Percentiles rank a stretch among this genome's conserved stretches.
These are phyloP conservation scores for Diachasmimorpha longicaudata DNA, from an alignment of 1,140 invertebrate species.

Conservation along the genomic window DNA sequence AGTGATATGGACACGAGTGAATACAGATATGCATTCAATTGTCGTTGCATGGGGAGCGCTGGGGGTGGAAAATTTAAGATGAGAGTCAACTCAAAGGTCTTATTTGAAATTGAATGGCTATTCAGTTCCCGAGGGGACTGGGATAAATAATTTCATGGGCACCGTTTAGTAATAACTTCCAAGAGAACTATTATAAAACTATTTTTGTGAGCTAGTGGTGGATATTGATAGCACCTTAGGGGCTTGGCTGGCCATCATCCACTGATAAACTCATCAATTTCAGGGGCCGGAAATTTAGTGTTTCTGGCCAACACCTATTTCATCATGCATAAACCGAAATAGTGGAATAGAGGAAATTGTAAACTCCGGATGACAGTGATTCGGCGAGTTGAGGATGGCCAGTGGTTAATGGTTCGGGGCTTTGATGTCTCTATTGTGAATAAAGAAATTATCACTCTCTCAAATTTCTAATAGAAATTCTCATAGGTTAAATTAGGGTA, in stretches of 20 bases:
- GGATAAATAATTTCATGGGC: too few species aligned
- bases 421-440: background rate
- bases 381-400: background rate
- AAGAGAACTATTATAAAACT: too few species aligned
- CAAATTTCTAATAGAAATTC: too few species aligned
- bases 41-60: background rate
- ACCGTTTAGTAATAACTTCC: too few species aligned
- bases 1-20: background rate
- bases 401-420: background rate
- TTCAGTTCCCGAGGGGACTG: too few species aligned
- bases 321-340: constrained; percentile 4
- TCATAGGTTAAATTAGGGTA: too few species aligned
- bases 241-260: background rate
- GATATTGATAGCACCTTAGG: background rate
- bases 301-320: background rate
- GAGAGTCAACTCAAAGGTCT: too few species aligned
- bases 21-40: background rate
- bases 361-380: background rate
- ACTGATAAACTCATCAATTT: constrained; percentile 14
- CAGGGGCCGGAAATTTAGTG: constrained; percentile 3
- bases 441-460: background rate
- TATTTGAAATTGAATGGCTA: too few species aligned
- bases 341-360: constrained; percentile 3
- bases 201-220: background rate
- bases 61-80: background rate